Evolutionary conservation across 2,888 invertebrate genomes (phyloP).

Genomic region (Timandra comae): DNA sequence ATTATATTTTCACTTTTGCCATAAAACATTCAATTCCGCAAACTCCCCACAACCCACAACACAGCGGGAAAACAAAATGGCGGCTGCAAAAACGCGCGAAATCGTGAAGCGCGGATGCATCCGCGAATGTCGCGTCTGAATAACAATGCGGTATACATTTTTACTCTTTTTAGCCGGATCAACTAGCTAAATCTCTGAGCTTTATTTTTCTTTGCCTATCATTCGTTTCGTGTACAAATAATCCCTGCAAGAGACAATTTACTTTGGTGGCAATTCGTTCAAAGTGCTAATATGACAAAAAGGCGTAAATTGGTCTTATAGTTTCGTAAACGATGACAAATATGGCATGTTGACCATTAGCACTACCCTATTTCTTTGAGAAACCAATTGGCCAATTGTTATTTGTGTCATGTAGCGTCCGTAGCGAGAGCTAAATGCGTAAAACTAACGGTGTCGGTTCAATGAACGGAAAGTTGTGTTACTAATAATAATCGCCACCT

Average conservation of each 20-base stretch:
- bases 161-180: constrained; percentile 19
- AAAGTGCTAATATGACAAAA: constrained; percentile 6
- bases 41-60: constrained; percentile 32
- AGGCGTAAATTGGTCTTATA: constrained; percentile 5
- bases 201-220: constrained; percentile 2
- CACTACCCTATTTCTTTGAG: constrained; percentile 34
- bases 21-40: constrained; percentile 51
- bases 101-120: constrained; percentile 37
- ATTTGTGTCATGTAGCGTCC: constrained; percentile 66
- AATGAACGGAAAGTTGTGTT: constrained; percentile 65
- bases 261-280: too few relatives aligned
- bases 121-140: constrained; percentile 45
- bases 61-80: constrained; percentile 48
- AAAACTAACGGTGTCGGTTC: constrained; percentile 71
- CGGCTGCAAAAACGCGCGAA: constrained; percentile 50
- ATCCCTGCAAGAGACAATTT: too few relatives aligned
- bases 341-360: constrained; percentile 23
- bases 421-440: constrained; percentile 65
- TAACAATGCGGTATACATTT: constrained; percentile 48
- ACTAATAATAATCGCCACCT: constrained; percentile 68
- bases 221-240: too few relatives aligned
- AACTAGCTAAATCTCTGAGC: constrained; percentile 6
- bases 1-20: constrained; percentile 63
- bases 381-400: constrained; percentile 58
- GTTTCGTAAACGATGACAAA: constrained; percentile 10